Evolutionary conservation across 2,888 invertebrate genomes (phyloP), one percentile per base, ranked within the genome.

Genomic region (Lasioglossum oenotherae): DNA sequence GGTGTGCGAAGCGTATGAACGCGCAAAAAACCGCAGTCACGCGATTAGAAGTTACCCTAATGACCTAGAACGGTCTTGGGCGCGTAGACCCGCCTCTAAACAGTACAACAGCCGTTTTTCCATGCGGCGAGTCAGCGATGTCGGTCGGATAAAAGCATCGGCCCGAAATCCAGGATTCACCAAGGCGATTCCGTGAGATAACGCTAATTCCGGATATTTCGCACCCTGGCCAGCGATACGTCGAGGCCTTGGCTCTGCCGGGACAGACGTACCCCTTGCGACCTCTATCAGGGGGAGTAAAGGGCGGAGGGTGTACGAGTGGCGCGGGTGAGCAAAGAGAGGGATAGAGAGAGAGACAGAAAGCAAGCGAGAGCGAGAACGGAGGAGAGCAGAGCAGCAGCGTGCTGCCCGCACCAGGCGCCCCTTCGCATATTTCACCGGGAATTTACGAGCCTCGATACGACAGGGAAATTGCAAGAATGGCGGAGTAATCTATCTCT

Each of bases 401-500:
- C 94, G 95, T 94, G 95, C 95, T 95, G 95, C 95, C 95, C 94
- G 95, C 94, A 95, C 94, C 95, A 94, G 95, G 95, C 95, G 94
- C 95, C 94, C 94, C 96, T 95, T 96, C 96, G 97, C 96, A 97
- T 97, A 97, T 97, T 97, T 97, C 97, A 97, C 97, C 96, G 96
- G 96, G 97, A 97, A 97, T 98, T 97, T 97, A 98, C 97, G 97
- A 97, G 97, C 97, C 96, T 97, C 97, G 97, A 97, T 97, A 97
- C 97, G 98, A 98, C 98, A 97, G 97, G 97, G 97, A 98, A 97
- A 98, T 98, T 98, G 98, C 97, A 97, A 98, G 97, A 97, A 98
- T 97, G 97, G 97, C 97, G 97, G 97, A 97, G 97, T 97, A 97
- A 98, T 97, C 97, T 97, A 97, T 98, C 97, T 97, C 95, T 95